phyloP scores from a whole-genome alignment of 1,140 invertebrate species.

The Berghia stephanieae region DNA sequence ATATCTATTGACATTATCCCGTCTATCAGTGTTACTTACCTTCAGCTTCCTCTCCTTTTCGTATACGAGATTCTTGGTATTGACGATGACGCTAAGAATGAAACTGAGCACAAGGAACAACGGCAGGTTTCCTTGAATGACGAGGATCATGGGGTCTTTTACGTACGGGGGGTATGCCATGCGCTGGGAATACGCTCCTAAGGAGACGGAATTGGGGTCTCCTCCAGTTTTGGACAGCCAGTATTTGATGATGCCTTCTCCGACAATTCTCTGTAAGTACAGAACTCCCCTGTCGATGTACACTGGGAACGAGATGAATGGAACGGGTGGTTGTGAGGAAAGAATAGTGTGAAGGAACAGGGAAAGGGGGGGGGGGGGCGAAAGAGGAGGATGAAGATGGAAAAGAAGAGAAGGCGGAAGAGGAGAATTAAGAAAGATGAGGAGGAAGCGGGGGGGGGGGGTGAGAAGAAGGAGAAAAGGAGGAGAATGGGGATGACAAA shows the following conservation, averaged over 20 bases:
- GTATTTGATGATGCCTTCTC: slow-evolving; percentile 70
- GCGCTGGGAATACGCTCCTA: slow-evolving; percentile 28
- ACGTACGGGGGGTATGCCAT: slow-evolving; percentile 45
- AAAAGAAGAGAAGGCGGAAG: not conserved
- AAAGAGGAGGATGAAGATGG: not conserved
- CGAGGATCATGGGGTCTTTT: slow-evolving; percentile 39
- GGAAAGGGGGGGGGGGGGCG: not conserved
- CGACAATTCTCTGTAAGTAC: slow-evolving; percentile 74
- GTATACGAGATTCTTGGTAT: slow-evolving; percentile 59
- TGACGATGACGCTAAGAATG: slow-evolving; percentile 64
- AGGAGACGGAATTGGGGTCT: not conserved
- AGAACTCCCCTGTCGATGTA: slow-evolving; percentile 77
- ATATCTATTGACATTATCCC: not conserved
- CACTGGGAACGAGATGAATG: slow-evolving; percentile 64
- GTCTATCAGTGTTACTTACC: slow-evolving; percentile 42
- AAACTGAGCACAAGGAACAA: slow-evolving; percentile 75
- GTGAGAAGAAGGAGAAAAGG: not conserved
- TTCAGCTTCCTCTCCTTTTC: slow-evolving; percentile 64
- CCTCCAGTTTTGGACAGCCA: slow-evolving; percentile 13
- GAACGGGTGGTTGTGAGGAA: not conserved
- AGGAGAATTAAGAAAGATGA: not conserved
- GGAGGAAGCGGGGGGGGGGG: not conserved
- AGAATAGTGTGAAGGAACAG: not conserved
- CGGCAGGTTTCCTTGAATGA: slow-evolving; percentile 70
- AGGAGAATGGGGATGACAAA: not conserved